Percentiles rank a stretch among this genome's conserved stretches.
Conservation (phyloP, 2,888 invertebrate genomes). For the Drosophila diplacantha region DNA sequence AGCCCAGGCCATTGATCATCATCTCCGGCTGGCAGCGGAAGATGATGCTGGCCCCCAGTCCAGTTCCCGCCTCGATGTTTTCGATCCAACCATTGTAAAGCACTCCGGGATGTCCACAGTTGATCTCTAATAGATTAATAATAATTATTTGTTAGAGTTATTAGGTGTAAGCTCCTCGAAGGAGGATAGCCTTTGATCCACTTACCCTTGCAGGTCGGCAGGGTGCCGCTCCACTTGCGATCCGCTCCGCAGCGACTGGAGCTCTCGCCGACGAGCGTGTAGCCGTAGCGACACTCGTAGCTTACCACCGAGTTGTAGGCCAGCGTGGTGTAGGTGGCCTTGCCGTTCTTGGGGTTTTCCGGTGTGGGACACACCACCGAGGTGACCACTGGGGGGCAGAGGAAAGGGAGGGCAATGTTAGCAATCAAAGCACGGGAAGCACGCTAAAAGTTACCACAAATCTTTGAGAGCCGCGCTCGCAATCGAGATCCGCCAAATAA, state of each 20-base stretch:
- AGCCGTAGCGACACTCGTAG: slow-evolving; percentile 97
- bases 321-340: slow-evolving; percentile 93
- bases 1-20: slow-evolving; percentile 91
- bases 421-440: neutral
- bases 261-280: slow-evolving; percentile 91
- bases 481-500: slow-evolving; percentile 53
- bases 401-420: slow-evolving; percentile 1
- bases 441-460: slow-evolving; percentile 68
- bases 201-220: slow-evolving; percentile 93
- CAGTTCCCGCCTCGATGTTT: slow-evolving; percentile 92
- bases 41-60: slow-evolving; percentile 93
- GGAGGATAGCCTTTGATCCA: neutral
- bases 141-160: neutral
- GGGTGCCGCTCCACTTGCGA: slow-evolving; percentile 95
- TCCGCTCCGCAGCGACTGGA: slow-evolving; percentile 96
- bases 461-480: slow-evolving; percentile 43
- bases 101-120: slow-evolving; percentile 95
- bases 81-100: slow-evolving; percentile 98
- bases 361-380: slow-evolving; percentile 97
- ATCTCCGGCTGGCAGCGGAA: slow-evolving; percentile 96
- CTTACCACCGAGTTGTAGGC: slow-evolving; percentile 97
- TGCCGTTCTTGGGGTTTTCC: slow-evolving; percentile 93
- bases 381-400: slow-evolving; percentile 82
- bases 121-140: slow-evolving; percentile 85
- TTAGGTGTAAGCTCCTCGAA: neutral